Evolutionary conservation across 2,113 vertebrate genomes (phyloP).

Genomic region (Leptosomus discolor): DNA sequence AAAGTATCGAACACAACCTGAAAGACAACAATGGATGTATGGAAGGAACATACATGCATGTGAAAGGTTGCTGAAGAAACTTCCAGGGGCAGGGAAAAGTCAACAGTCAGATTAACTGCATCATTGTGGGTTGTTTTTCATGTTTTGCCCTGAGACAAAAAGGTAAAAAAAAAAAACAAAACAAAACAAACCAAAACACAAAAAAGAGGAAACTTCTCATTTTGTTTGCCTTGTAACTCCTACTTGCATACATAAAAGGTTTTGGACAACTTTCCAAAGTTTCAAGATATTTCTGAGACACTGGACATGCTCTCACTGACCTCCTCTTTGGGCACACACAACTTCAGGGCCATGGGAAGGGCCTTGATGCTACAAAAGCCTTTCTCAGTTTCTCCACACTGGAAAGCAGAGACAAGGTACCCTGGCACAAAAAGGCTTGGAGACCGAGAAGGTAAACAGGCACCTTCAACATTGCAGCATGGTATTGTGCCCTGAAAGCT

Average conservation of each 20-base stretch:
- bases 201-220: fast-evolving
- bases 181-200: too few relatives aligned
- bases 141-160: background rate
- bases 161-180: too few relatives aligned
- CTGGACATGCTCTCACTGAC: background rate
- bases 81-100: background rate
- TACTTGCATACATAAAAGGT: background rate
- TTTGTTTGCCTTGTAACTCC: background rate
- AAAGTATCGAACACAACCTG: slow-evolving; percentile 79
- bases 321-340: background rate
- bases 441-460: background rate
- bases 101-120: background rate
- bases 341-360: background rate
- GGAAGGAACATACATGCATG: fast-evolving
- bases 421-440: background rate
- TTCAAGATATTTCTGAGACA: background rate
- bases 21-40: background rate
- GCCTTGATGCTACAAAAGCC: background rate
- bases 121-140: fast-evolving
- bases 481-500: background rate
- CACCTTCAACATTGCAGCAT: background rate
- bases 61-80: background rate
- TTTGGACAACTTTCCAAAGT: background rate
- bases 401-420: background rate
- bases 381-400: background rate